These are phyloP conservation scores for Myotis pilosus DNA, from an alignment of 2,797 vertebrate species.

Conservation along the genomic window DNA sequence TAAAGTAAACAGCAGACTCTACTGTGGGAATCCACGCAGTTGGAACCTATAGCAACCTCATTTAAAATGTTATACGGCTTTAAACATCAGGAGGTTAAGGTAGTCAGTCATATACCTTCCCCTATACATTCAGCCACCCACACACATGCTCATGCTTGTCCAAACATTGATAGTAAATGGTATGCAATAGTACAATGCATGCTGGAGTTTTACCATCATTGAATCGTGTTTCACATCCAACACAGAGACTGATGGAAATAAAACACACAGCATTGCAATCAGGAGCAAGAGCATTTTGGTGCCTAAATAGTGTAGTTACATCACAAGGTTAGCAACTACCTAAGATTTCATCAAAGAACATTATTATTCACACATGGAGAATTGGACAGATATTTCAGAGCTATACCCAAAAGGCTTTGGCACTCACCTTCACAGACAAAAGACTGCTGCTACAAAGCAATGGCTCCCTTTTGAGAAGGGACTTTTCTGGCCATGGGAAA, in stretches of 20 bases:
- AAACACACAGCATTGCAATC: background rate
- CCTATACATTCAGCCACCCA: background rate
- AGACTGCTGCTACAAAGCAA: background rate
- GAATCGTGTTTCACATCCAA: slow-evolving; percentile 50
- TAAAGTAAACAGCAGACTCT: background rate
- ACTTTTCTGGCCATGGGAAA: background rate
- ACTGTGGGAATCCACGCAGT: background rate
- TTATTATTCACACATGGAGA: background rate
- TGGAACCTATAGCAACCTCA: background rate
- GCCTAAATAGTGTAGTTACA: slow-evolving; percentile 61
- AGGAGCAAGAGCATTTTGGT: background rate
- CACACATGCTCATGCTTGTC: background rate
- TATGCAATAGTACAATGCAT: background rate
- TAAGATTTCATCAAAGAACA: slow-evolving; percentile 49
- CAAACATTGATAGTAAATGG: background rate
- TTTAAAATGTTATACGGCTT: slow-evolving; percentile 22
- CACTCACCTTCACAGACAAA: background rate
- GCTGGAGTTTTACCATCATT: background rate
- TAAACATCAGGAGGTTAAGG: background rate
- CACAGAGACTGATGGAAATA: slow-evolving; percentile 39
- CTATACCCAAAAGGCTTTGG: background rate
- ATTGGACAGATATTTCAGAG: background rate
- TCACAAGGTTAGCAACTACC: slow-evolving; percentile 64
- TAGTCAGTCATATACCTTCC: background rate
- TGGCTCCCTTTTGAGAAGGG: background rate